Base-by-base conservation (phyloP, 2,888 invertebrate species). In the Habroteleia sp. region DNA sequence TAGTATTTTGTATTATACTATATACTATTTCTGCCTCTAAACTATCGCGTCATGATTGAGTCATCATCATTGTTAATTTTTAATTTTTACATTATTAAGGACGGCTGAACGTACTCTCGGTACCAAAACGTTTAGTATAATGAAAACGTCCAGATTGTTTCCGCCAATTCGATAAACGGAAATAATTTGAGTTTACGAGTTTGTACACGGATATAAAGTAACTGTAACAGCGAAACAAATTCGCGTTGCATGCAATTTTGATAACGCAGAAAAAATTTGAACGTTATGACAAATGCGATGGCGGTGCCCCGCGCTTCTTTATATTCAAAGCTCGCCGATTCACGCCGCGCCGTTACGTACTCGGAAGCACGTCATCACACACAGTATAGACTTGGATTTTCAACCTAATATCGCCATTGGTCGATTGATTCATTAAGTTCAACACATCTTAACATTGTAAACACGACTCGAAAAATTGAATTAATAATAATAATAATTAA, bases 311-410 rank as follows among this genome's bases (percentile, higher is more conserved):
- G 78, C 69, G 79, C 76, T 80, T 79, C 79, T 50, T 69, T 62
- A n/a, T n/a, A 48, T 66, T 41, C 44, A 56, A 71, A 66, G 62
- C 20, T 75, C 65, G 66, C 71, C 71, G 71, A 66, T 50, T 66
- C 54, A 52, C 58, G 58, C 50, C 69, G 52, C 62, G 54, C 46
- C 63, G 39, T 37, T 29, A 3, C 37, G n/a, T 23, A 8, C 11
- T 6, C 20, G 5, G 46, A 6, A 16, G 35, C 42, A 52, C 65
- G 65, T 54, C 29, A 65, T 65, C 42, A 42, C 48, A 29, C 82
- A 81, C 83, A 83, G 82, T 83, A 84, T 83, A 83, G 82, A 80
- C 79, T 77, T 80, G 77, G 81, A 80, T 80, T 82, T 81, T 78
- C 33, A 33, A 46, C 50, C 52, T 20, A 52, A 52, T 48, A 50